phyloP scores from a whole-genome alignment of 2,113 vertebrate genomes.

The Thomomys bottae region DNA sequence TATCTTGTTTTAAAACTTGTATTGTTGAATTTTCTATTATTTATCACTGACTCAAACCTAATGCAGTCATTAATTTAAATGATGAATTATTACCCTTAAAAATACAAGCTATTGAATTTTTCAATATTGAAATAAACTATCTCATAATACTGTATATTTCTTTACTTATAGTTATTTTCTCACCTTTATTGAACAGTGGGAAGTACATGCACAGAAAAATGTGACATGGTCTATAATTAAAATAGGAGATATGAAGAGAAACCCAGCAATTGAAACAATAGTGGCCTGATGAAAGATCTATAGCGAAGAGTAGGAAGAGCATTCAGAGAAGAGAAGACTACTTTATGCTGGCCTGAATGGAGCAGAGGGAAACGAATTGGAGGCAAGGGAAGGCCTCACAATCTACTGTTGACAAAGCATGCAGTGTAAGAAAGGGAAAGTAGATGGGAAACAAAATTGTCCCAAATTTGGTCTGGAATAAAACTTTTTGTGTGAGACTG shows the following conservation, averaged over 20 bases:
- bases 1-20: background rate
- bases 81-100: constrained; percentile 15
- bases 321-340: background rate
- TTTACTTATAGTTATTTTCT: background rate
- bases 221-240: background rate
- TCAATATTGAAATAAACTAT: background rate
- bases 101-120: background rate
- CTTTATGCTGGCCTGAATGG: background rate
- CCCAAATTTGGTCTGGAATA: background rate
- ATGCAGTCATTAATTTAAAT: background rate
- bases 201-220: background rate
- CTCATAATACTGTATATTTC: background rate
- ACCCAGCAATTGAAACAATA: background rate
- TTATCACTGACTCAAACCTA: background rate
- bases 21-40: constrained; percentile 4
- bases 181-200: background rate
- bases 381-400: accelerated
- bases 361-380: background rate
- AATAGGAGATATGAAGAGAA: background rate
- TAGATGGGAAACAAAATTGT: background rate
- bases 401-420: background rate
- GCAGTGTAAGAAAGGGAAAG: background rate
- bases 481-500: constrained; percentile 9
- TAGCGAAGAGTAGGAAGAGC: background rate
- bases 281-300: background rate